Evolutionary conservation across 2,888 invertebrate genomes (phyloP).

Genomic region (Taphrorychus bicolor): DNA sequence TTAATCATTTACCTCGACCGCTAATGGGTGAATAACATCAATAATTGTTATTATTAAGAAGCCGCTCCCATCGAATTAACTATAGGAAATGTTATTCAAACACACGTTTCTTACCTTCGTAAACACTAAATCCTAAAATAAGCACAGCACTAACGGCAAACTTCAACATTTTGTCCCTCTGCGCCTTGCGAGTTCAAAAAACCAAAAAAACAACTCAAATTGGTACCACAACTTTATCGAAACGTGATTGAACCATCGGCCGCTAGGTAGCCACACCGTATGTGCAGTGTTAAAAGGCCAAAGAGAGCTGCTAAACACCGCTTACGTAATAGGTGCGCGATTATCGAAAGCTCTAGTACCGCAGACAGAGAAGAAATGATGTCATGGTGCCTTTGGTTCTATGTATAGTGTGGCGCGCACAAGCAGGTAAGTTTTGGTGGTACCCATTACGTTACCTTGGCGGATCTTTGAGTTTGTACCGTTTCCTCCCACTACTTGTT

Average conservation of each 20-base stretch:
- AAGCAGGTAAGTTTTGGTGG: conserved; percentile 12
- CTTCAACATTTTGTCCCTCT: conserved; percentile 20
- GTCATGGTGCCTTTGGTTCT: conserved; percentile 38
- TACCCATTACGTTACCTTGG: conserved; percentile 30
- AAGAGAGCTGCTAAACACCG: conserved; percentile 10
- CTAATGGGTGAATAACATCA: background rate
- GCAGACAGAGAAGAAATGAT: conserved; percentile 37
- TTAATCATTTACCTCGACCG: background rate
- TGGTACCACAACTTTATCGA: background rate
- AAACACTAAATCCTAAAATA: conserved; percentile 35
- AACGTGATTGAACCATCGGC: background rate
- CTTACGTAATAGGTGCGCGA: conserved; percentile 28
- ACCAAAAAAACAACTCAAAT: conserved; percentile 4
- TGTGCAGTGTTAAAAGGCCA: conserved; percentile 12
- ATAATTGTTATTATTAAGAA: background rate
- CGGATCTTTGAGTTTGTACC: conserved; percentile 28
- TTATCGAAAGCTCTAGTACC: conserved; percentile 22
- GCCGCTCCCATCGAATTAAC: background rate
- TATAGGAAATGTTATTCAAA: background rate
- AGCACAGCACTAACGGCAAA: conserved; percentile 26
- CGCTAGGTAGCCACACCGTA: conserved; percentile 2
- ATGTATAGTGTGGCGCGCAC: conserved; percentile 12
- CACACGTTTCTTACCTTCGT: conserved; percentile 32
- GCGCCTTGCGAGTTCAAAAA: conserved; percentile 8
- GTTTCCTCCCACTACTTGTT: conserved; percentile 18